phyloP scores from a whole-genome alignment of 2,113 vertebrate genomes.

The Otus sunia region DNA sequence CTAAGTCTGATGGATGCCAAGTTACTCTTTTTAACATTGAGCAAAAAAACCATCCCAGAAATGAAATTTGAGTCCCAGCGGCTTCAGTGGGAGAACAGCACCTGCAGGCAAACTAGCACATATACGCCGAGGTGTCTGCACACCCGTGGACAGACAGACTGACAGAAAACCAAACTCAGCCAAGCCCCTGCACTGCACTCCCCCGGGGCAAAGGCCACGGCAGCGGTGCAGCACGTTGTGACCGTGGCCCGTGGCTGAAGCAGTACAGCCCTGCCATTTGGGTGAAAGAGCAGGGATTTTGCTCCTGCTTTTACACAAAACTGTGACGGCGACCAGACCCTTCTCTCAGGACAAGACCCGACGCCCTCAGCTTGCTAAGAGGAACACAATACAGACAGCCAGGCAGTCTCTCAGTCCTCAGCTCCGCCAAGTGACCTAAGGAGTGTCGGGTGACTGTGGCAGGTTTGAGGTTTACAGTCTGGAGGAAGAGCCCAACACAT shows the following conservation, averaged over 20 bases:
- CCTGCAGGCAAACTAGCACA: background rate
- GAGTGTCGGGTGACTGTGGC: background rate
- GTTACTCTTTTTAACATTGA: background rate
- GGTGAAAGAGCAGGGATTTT: background rate
- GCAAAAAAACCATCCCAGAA: background rate
- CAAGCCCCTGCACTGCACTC: background rate
- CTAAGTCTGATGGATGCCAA: background rate
- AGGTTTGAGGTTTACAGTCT: background rate
- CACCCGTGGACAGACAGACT: background rate
- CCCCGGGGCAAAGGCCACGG: background rate
- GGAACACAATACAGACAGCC: too few relatives aligned
- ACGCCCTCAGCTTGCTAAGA: background rate
- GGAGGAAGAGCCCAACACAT: background rate
- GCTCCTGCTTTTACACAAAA: background rate
- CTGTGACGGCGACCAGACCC: background rate
- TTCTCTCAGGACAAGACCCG: background rate
- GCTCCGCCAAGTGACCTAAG: background rate
- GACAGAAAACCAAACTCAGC: background rate
- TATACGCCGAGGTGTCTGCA: background rate
- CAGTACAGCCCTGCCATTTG: background rate
- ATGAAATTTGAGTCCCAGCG: background rate
- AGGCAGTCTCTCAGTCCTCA: too few relatives aligned
- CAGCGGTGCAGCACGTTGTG: rapidly evolving
- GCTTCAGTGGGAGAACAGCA: background rate
- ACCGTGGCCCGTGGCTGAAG: background rate